Percentiles rank a stretch among this genome's conserved stretches.
Evolutionary conservation across 2,888 invertebrate genomes (phyloP).

Genomic region (Ochropleura leucogaster): DNA sequence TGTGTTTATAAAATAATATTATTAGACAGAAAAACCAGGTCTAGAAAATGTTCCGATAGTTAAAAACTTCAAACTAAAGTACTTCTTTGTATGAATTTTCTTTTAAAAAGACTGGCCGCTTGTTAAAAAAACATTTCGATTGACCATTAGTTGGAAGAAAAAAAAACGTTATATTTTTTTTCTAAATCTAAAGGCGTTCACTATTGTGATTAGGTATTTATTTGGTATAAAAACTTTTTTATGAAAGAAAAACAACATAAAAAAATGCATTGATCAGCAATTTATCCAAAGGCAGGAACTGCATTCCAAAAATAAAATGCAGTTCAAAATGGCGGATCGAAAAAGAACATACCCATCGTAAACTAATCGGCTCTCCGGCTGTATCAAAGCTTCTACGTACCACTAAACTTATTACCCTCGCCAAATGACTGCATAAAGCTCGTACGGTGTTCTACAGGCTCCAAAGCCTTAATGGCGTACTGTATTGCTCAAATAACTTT

Average conservation of each 20-base stretch:
- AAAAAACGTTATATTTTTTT: background rate
- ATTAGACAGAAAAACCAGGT: background rate
- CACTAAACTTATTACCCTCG: slow-evolving; percentile 46
- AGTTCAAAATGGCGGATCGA: slow-evolving; percentile 19
- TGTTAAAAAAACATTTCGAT: background rate
- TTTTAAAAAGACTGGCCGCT: background rate
- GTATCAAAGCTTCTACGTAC: slow-evolving; percentile 42
- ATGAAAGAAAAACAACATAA: too few species aligned
- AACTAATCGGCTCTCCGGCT: slow-evolving; percentile 19
- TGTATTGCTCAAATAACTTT: slow-evolving; percentile 40
- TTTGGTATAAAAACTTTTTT: background rate
- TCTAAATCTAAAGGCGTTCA: background rate
- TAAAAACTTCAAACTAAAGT: background rate
- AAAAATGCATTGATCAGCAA: too few species aligned
- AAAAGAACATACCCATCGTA: slow-evolving; percentile 6
- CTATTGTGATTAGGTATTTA: background rate
- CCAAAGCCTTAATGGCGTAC: slow-evolving; percentile 38
- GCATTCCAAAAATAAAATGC: background rate
- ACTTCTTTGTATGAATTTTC: background rate
- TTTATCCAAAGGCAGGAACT: background rate
- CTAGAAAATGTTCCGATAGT: background rate
- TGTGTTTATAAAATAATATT: background rate
- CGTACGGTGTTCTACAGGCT: background rate
- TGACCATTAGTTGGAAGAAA: background rate
- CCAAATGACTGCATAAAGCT: slow-evolving; percentile 17